These are phyloP conservation scores for Drosophila bunnanda DNA, from an alignment of 2,888 invertebrate species.

Conservation along the genomic window DNA sequence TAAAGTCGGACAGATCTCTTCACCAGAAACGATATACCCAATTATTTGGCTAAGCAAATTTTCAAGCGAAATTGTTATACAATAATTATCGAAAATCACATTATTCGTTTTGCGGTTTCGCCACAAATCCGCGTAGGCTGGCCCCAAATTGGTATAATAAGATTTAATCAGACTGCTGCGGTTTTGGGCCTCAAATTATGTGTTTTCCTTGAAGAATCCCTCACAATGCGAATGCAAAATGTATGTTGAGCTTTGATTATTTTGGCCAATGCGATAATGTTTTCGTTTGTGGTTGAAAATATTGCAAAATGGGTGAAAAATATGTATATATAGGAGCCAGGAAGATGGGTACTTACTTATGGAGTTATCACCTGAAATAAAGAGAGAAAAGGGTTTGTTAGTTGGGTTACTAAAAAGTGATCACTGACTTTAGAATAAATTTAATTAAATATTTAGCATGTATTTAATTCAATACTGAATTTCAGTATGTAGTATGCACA, in stretches of 20 bases:
- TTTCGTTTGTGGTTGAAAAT: conserved; percentile 57
- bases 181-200: conserved; percentile 44
- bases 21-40: conserved; percentile 18
- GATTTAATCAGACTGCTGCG: conserved; percentile 65
- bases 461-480: no score
- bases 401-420: not conserved
- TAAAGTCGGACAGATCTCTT: conserved; percentile 19
- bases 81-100: conserved; percentile 53
- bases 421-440: not conserved
- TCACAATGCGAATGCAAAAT: conserved; percentile 76
- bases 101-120: conserved; percentile 55
- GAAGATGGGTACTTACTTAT: conserved; percentile 82
- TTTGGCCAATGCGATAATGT: conserved; percentile 72
- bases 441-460: not conserved
- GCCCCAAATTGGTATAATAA: conserved; percentile 53
- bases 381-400: conserved; percentile 17
- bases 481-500: no score
- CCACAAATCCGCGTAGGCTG: conserved; percentile 39
- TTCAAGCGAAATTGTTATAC: conserved; percentile 54
- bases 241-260: conserved; percentile 41
- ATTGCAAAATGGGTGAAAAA: conserved; percentile 52
- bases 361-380: conserved; percentile 83
- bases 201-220: conserved; percentile 34
- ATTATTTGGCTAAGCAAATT: conserved; percentile 37
- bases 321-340: not conserved